Base-by-base conservation (phyloP, 2,888 invertebrate genomes). In the Caenorhabditis sp. region DNA sequence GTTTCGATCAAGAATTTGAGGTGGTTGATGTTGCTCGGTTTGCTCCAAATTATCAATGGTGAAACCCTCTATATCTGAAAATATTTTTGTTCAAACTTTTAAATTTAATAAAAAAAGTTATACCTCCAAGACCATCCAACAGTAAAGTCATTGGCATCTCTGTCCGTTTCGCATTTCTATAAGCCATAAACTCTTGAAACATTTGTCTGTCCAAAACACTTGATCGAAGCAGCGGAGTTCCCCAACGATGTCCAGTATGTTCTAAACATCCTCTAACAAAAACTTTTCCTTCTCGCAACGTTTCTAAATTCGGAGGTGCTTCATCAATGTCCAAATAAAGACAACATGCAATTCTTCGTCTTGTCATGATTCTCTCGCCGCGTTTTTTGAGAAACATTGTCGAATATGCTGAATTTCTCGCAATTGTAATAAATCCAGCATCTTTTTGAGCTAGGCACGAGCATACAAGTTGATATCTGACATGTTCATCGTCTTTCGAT, bases 241-340 rank as follows among this genome's bases (percentile, higher is more conserved):
- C 82, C 59, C 77, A 68, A n/a, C 82, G 72, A 58, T 82, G 82
- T 0, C 80, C 82, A 10, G 79, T 79, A 61, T 82, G 82, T 37
- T 82, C 82, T 6, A 80, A 72, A 51, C 66, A 71, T n/a, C 82
- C 82, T 36, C 74, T 67, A n/a, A 81, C 78, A 12, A 62, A 66
- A 14, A 73, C 19, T 12, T 55, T 54, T 23, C 61, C 66, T 36
- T 57, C 36, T 31, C 19, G 49, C 17, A 8, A 51, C 0, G 1
- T 8, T 0, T 43, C 43, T 17, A 43, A 43, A 14, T 17, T 43
- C 17, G 43, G 14, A 6, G 59, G 10, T 10, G 68, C 57, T 12
- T 69, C 73, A 0, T 55, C 43, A 19, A 72, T 31, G 19, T 72
- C 72, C 50, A 72, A 27, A 65, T 65, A 54, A 3, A 57, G 57